Evolutionary conservation across 2,888 invertebrate species (phyloP).

Genomic region (Iselma pallidipennis): DNA sequence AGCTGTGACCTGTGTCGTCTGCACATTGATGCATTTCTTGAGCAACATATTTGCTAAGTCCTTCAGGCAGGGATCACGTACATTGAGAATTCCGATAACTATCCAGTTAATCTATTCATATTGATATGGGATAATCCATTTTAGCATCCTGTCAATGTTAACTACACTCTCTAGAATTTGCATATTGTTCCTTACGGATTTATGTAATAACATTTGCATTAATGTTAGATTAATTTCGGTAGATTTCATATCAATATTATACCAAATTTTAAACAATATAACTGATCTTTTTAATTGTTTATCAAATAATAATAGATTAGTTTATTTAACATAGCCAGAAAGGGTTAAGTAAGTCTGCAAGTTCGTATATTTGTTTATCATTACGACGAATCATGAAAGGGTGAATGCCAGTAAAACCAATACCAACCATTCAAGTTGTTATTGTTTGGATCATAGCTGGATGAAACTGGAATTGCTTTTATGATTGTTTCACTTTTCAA

Average conservation of each 20-base stretch:
- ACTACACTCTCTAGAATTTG: neutral
- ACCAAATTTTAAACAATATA: too few species aligned
- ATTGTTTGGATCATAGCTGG: conserved; percentile 17
- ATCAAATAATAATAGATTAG: too few species aligned
- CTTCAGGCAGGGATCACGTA: too few species aligned
- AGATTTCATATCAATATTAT: neutral
- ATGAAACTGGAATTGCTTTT: conserved; percentile 22
- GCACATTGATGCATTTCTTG: too few species aligned
- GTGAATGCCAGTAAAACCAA: conserved; percentile 19
- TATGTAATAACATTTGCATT: conserved; percentile 18
- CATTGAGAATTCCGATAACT: neutral
- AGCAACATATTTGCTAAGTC: too few species aligned
- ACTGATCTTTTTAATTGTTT: too few species aligned
- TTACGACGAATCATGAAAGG: too few species aligned
- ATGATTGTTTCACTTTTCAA: conserved; percentile 13
- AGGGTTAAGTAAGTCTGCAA: too few species aligned
- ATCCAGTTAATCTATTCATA: neutral
- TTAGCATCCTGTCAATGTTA: neutral
- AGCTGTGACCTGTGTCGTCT: too few species aligned
- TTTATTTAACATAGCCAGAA: too few species aligned
- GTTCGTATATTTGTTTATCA: too few species aligned
- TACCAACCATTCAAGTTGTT: conserved; percentile 19
- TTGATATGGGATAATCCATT: neutral
- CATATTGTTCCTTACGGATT: conserved; percentile 17
- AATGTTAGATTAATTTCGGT: neutral